Base-by-base conservation (phyloP, 2,113 vertebrate species). In the Ictalurus furcatus region DNA sequence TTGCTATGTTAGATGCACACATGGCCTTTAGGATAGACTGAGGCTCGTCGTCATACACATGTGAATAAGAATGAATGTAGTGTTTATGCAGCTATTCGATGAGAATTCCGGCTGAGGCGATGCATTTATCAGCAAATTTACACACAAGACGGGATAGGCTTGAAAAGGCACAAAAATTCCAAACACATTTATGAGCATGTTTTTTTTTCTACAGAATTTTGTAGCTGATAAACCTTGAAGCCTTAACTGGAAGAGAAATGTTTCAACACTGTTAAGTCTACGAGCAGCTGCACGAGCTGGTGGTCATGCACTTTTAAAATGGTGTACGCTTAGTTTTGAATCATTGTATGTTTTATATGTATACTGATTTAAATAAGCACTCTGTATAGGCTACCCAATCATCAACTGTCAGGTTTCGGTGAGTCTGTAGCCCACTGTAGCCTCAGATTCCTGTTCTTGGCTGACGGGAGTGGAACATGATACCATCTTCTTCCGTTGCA, bases 41-140 rank as follows among this genome's bases (percentile, higher is more conserved):
- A 78, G 71, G 34, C 48, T 67, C 71, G 23, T 85, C 82, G 52
- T 84, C 82, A 52, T 85, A 88, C n/a, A 85, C 56, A 79, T 80
- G 61, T 85, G 65, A 89, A 89, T 67, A 79, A 80, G 84, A n/a
- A 67, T 84, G 56, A 88, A 88, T 85, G 74, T 48, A 30, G 61
- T 89, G 88, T 89, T 85, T 67, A 80, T 80, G 74, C 84, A 80
- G 71, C 88, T 85, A 69, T 61, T 56, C 2, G 19, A 17, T 56
- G 44, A 69, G 59, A 85, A 80, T 80, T 80, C 88, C 59, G 73
- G 69, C 30, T 30, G 76, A 52, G 81, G 76, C 12, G 28, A 12
- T 63, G 74, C 44, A 56, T 85, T 54, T 89, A 67, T 89, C 44
- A 85, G 48, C 73, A 80, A 67, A 85, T 80, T 85, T 84, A 80